Percentiles rank a stretch among this genome's conserved stretches.
These are phyloP conservation scores for Matsumurasca onukii DNA, from an alignment of 1,140 invertebrate genomes.

Conservation along the genomic window DNA sequence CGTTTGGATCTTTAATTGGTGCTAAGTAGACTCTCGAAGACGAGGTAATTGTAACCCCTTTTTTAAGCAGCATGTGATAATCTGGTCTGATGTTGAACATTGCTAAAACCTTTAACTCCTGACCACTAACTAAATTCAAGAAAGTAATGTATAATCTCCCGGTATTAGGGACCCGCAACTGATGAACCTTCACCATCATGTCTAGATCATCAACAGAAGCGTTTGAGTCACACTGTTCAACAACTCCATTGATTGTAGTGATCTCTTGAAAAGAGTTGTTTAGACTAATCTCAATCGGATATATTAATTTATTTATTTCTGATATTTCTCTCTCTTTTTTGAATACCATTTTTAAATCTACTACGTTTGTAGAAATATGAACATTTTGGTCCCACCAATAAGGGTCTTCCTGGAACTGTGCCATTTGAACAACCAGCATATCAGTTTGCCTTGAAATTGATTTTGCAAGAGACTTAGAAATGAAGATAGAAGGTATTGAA, in stretches of 20 bases:
- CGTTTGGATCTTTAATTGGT: neutral
- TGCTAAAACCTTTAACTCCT: neutral
- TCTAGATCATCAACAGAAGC: neutral
- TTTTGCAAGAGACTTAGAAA: neutral
- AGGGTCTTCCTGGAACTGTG: neutral
- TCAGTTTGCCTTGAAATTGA: neutral
- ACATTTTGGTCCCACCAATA: neutral
- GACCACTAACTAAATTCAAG: neutral
- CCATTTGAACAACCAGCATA: neutral
- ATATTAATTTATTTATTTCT: neutral
- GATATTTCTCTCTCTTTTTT: neutral
- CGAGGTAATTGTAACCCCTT: neutral
- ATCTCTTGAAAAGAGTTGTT: neutral
- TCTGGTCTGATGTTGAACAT: neutral
- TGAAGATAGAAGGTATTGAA: neutral
- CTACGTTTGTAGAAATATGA: neutral
- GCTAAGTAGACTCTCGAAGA: neutral
- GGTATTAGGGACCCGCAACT: neutral
- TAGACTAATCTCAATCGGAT: neutral
- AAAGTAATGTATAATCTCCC: neutral
- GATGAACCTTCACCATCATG: neutral
- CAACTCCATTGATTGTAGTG: neutral
- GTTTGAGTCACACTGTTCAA: neutral
- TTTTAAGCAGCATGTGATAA: neutral
- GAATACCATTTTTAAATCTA: neutral